These are phyloP conservation scores for rat (Rattus norvegicus) DNA, from an alignment of 2,113 vertebrate genomes.

Conservation along the genomic window DNA sequence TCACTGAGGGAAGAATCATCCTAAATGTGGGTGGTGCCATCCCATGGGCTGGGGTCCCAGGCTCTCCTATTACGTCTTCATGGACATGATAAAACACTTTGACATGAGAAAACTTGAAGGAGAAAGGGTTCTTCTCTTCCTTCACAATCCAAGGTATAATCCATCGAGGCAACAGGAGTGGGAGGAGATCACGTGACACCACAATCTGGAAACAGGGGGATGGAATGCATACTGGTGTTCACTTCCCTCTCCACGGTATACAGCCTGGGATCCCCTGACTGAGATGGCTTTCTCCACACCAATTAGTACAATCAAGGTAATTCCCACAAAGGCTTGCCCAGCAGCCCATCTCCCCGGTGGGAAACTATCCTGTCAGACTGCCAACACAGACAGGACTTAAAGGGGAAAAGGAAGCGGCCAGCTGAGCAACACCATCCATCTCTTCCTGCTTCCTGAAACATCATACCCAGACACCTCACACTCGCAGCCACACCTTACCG, in stretches of 20 bases:
- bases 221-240: too few species aligned
- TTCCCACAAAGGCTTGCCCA: neutral
- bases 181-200: neutral
- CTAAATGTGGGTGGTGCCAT: neutral
- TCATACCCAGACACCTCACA: neutral
- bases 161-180: neutral
- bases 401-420: neutral
- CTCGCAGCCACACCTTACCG: too few species aligned
- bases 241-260: neutral
- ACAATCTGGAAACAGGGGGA: neutral
- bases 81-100: neutral
- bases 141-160: neutral
- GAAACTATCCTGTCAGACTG: neutral
- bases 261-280: too few species aligned
- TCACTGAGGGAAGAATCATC: neutral
- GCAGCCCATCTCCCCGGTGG: neutral
- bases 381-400: neutral
- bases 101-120: neutral
- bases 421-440: neutral
- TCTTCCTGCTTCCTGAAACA: neutral
- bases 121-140: neutral
- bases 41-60: neutral
- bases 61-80: neutral
- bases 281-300: neutral
- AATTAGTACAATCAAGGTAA: neutral